A percentile compares a stretch with the other conserved stretches of the same genome.
phyloP scores from a whole-genome alignment of 2,113 vertebrate species.

The Cyanoderma ruficeps region DNA sequence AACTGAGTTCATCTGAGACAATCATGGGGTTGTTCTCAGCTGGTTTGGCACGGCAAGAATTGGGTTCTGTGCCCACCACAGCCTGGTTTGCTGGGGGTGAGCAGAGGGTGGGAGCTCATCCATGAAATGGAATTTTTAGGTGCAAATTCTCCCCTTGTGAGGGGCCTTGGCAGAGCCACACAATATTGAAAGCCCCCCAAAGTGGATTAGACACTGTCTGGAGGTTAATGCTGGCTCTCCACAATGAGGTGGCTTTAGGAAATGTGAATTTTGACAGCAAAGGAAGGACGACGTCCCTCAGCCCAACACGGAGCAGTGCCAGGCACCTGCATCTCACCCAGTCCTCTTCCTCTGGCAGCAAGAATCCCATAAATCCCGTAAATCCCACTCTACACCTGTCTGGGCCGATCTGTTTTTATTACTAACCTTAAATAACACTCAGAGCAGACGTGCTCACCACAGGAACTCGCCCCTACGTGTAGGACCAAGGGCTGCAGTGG shows the following conservation, averaged over 20 bases:
- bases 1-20: not conserved
- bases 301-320: fast-evolving
- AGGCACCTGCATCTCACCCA: not conserved
- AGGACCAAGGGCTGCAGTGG: not conserved
- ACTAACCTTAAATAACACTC: not conserved
- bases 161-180: not conserved
- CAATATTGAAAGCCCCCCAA: not conserved
- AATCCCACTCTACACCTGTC: not conserved
- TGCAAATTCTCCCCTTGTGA: not conserved
- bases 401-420: not conserved
- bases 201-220: not conserved
- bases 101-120: not conserved
- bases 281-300: not conserved
- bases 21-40: not conserved
- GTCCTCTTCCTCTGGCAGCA: not conserved
- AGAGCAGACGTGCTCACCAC: not conserved
- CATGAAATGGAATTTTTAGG: not conserved
- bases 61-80: not conserved
- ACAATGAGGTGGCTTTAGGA: not conserved
- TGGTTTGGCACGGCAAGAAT: not conserved
- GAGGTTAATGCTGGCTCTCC: not conserved
- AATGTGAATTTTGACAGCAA: not conserved
- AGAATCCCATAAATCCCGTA: not conserved
- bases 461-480: not conserved
- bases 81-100: not conserved